Evolutionary conservation across 2,797 vertebrate genomes (phyloP), one percentile per base, ranked within the genome.

Genomic region (Rachycentron canadum): DNA sequence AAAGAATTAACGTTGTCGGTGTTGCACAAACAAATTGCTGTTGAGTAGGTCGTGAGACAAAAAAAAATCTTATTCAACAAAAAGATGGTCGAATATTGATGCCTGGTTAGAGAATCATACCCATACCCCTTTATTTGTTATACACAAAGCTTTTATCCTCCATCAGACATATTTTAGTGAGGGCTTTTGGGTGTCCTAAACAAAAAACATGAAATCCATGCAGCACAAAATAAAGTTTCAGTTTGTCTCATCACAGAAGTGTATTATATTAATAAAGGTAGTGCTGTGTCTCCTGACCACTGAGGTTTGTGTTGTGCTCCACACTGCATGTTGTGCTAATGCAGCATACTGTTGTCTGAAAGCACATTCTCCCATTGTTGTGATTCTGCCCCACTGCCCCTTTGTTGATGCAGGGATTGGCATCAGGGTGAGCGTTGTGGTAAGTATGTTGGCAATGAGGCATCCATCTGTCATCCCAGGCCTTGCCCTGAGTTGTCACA

Each of bases 391-490:
- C 89, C 79, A 30, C 79, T 83, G 81, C 78, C 81, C 69, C 78
- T 82, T 75, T 93, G 82, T 78, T 71, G 83, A 79, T 76, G 82
- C 89, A 93, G 93, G 90, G 82, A 86, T 93, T 78, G 83, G 91
- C 82, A 89, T 93, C 85, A 91, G 90, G 83, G 86, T 91, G 86
- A 87, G 85, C 69, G 69, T 85, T 40, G 73, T 81, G 93, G 93
- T 94, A 50, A 95, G 93, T 95, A 84, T 47, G 59, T 69, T 63
- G 84, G 86, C 81, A 61, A 76, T 2, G 68, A 67, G 70, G 81
- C 75, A 75, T 84, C 69, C 47, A 73, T 82, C 69, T 85, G 79
- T 76, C 84, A 69, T 59, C 73, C 73, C 76, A n/a, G 85, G 83
- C 58, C 40, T 57, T 12, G 25, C 47, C 84, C 34, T 9, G 65